Conservation (phyloP, 2,797 vertebrate species). For the Pantherophis alleghaniensis region DNA sequence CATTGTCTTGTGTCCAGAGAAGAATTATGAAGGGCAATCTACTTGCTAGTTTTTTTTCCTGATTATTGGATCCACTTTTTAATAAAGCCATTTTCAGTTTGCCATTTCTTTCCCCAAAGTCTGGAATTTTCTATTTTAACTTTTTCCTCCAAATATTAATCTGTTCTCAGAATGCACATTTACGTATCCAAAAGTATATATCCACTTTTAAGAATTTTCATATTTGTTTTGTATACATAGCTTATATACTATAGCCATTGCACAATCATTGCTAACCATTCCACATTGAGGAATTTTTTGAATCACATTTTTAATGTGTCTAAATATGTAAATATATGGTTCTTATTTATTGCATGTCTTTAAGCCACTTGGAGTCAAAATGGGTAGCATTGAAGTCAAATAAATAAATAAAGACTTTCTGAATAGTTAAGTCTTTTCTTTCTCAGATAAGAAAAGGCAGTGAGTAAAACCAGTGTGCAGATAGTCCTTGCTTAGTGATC, state of each 20-base stretch:
- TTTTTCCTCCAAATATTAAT: neutral
- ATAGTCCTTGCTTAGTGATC: neutral
- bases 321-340: neutral
- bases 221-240: neutral
- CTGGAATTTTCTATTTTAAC: neutral
- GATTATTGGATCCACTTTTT: too few species aligned
- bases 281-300: neutral
- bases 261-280: neutral
- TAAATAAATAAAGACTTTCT: neutral
- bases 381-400: too few species aligned
- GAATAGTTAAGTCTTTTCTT: neutral
- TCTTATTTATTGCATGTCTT: too few species aligned
- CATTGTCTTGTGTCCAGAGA: too few species aligned
- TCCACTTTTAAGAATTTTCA: neutral
- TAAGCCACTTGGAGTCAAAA: too few species aligned
- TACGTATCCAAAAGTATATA: neutral
- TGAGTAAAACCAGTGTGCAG: neutral
- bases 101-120: too few species aligned
- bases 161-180: neutral
- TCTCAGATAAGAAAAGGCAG: neutral
- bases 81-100: too few species aligned
- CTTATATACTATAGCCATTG: neutral
- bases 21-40: too few species aligned
- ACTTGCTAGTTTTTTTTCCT: too few species aligned
- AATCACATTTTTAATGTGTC: neutral